Evolutionary conservation across 2,113 vertebrate genomes (phyloP).

Genomic region (Hippocampus zosterae): DNA sequence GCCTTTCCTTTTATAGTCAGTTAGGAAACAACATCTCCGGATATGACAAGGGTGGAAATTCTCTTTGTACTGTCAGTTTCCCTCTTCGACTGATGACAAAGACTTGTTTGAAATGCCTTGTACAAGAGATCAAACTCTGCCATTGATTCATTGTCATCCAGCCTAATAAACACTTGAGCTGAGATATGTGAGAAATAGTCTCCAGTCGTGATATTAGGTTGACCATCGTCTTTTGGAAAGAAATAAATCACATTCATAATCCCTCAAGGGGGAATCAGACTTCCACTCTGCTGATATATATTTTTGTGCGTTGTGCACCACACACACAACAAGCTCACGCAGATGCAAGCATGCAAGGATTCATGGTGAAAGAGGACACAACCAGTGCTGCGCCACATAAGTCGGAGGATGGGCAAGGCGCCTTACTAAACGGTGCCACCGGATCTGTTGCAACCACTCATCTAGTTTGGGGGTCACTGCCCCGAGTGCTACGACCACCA

Average conservation of each 20-base stretch:
- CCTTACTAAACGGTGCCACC: background rate
- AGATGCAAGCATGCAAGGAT: background rate
- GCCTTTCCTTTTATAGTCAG: slow-evolving; percentile 48
- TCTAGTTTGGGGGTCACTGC: no score
- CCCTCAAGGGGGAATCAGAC: background rate
- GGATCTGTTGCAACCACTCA: no score
- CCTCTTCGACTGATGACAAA: background rate
- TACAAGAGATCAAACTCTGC: background rate
- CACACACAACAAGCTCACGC: background rate
- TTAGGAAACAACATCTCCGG: slow-evolving; percentile 9
- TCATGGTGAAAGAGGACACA: background rate
- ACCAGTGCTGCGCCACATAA: background rate
- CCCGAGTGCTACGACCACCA: no score
- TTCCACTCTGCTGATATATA: background rate
- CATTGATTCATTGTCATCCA: background rate
- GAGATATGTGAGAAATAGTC: no score
- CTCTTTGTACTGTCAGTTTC: slow-evolving; percentile 8
- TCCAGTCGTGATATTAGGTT: background rate
- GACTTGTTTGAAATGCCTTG: slow-evolving; percentile 9
- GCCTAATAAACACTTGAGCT: background rate
- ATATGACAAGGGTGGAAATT: slow-evolving; percentile 34
- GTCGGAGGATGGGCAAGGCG: background rate
- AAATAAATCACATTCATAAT: background rate
- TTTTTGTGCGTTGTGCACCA: background rate
- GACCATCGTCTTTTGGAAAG: background rate